These are phyloP conservation scores for Platyura marginata DNA, from an alignment of 1,140 invertebrate genomes.

Conservation along the genomic window DNA sequence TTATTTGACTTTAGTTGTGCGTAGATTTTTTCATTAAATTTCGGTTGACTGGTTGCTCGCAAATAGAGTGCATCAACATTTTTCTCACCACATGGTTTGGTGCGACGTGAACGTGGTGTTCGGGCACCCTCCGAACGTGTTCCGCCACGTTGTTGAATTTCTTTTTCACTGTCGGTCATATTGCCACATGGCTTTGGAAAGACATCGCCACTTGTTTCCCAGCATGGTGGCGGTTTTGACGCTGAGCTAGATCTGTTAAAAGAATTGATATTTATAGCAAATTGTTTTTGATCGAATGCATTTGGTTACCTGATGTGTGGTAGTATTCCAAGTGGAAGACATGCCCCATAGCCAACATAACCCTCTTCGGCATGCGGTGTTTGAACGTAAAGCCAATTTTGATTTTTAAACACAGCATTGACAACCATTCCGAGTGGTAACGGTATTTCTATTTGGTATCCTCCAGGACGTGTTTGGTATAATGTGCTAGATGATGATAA, in stretches of 20 bases:
- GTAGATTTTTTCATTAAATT: slow-evolving; percentile 19
- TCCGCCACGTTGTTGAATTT: slow-evolving; percentile 29
- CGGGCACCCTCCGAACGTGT: slow-evolving; percentile 34
- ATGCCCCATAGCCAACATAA: slow-evolving; percentile 53
- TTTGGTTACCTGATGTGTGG: slow-evolving; percentile 15
- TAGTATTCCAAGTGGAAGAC: slow-evolving; percentile 51
- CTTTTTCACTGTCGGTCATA: slow-evolving; percentile 53
- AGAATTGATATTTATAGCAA: not conserved
- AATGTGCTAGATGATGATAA: slow-evolving; percentile 51
- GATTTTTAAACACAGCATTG: slow-evolving; percentile 67
- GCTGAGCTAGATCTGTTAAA: slow-evolving; percentile 4
- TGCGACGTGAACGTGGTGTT: slow-evolving; percentile 21
- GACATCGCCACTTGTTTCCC: slow-evolving; percentile 60
- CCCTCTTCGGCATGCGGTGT: slow-evolving; percentile 62
- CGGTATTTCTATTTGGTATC: slow-evolving; percentile 45
- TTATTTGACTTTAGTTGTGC: slow-evolving; percentile 15
- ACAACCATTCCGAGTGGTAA: slow-evolving; percentile 64
- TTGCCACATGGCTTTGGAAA: slow-evolving; percentile 54
- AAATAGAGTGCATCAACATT: slow-evolving; percentile 51
- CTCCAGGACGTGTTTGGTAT: slow-evolving; percentile 49
- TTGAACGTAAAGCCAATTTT: slow-evolving; percentile 64
- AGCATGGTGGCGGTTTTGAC: slow-evolving; percentile 34
- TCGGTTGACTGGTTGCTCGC: slow-evolving; percentile 20
- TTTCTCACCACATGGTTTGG: slow-evolving; percentile 34
- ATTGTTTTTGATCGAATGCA: not conserved